Base-by-base conservation (phyloP, 2,888 invertebrate species). In the Antheraea yamamai region DNA sequence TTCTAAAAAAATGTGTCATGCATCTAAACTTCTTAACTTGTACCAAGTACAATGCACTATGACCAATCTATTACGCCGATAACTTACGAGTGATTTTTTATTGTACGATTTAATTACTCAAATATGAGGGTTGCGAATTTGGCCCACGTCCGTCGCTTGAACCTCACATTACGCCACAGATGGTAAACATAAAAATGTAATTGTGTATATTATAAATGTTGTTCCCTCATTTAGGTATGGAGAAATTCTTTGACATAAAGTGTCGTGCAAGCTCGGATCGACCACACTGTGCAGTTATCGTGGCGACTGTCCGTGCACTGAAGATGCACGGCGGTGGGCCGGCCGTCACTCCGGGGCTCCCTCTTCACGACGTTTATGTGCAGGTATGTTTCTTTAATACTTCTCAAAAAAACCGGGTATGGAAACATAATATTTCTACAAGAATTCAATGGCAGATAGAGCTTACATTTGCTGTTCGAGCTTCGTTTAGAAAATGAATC, bases 251-350 rank as follows among this genome's bases (percentile, higher is more conserved):
- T 93, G 96, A 99, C 91, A 99, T 99, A 77, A 99, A 99, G 94
- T 99, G 99, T 83, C 96, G 99, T 30, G 97, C 97, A 75, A 98
- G 99, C 18, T 98, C 97, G 0, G 96, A 97, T 79, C 87, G 95
- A 23, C 99, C 99, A 10, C 97, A 97, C 92, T 98, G 97, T 79
- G 97, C 98, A 18, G 99, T 99, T 0, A 94, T 99, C 70, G 99
- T 99, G 64, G 96, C 98, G 1, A 99, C 99, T 0, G 96, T 99
- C 30, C 95, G 99, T 78, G 99, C 99, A 26, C 95, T 99, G 75
- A 99, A 99, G 95, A 99, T 99, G 98, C 99, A 99, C 91, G 99
- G 99, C 51, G 99, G 99, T 72, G 99, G 99, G 0, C 98, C 99
- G 0, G 88, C 97, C 0, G 99, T 99, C 16, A 96, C 96, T 0